Percentiles rank a stretch among this genome's conserved stretches.
Conservation (phyloP, 37 sponge, comb jelly and placozoan genomes). For the Petrosia ficiformis region DNA sequence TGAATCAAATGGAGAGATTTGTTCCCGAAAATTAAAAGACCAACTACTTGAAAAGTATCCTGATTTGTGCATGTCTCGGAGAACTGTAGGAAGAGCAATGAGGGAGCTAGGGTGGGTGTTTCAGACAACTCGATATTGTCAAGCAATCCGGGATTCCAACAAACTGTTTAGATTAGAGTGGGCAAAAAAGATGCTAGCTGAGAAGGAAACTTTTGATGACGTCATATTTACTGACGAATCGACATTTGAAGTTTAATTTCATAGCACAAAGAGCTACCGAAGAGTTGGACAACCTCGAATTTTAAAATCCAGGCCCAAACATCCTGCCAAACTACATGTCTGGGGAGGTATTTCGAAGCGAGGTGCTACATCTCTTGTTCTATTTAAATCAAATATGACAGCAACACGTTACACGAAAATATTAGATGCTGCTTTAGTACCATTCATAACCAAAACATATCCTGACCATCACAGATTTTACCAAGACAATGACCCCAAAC, state of each 20-base stretch:
- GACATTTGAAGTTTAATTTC: slow-evolving; percentile 24
- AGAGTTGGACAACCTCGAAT: slow-evolving; percentile 12
- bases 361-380: neutral
- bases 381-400: neutral
- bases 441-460: too few species aligned
- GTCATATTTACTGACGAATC: slow-evolving; percentile 50
- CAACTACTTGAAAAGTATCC: slow-evolving; percentile 16
- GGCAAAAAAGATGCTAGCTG: neutral
- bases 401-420: neutral
- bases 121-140: slow-evolving; percentile 22
- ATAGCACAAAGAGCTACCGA: neutral
- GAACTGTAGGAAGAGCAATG: slow-evolving; percentile 19
- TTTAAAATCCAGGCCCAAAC: slow-evolving; percentile 18
- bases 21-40: slow-evolving; percentile 16
- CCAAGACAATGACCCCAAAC: too few species aligned
- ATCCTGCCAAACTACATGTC: neutral
- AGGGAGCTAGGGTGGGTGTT: slow-evolving; percentile 21
- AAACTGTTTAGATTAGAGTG: slow-evolving; percentile 22
- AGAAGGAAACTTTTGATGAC: slow-evolving; percentile 23
- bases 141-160: slow-evolving; percentile 28
- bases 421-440: too few species aligned
- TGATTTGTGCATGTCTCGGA: slow-evolving; percentile 13
- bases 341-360: neutral
- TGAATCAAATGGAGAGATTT: slow-evolving; percentile 17
- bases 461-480: too few species aligned